These are phyloP conservation scores for Seira musarum DNA, from an alignment of 2,888 invertebrate genomes.

Conservation along the genomic window DNA sequence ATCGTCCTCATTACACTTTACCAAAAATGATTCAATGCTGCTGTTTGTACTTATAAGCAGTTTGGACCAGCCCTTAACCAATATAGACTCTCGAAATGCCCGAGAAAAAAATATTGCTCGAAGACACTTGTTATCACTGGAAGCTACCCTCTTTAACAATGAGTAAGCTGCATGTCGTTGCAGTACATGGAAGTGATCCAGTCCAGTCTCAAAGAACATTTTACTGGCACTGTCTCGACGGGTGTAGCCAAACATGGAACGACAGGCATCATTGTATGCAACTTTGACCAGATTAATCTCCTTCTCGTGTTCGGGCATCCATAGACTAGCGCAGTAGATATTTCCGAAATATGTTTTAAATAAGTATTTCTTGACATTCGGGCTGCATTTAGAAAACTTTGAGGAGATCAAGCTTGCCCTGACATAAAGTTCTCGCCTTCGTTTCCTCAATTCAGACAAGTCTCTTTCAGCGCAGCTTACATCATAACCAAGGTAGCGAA, in stretches of 20 bases:
- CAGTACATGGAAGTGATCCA: background rate
- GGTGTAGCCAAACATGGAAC: slow-evolving; percentile 12
- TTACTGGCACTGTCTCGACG: background rate
- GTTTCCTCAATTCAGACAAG: background rate
- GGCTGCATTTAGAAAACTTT: background rate
- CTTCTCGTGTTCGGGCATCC: background rate
- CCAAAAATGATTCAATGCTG: too few species aligned
- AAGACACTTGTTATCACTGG: background rate
- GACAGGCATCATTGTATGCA: slow-evolving; percentile 20
- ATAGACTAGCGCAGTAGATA: slow-evolving; percentile 20
- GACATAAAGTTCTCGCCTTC: slow-evolving; percentile 25
- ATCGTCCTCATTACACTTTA: too few species aligned
- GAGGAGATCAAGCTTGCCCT: background rate
- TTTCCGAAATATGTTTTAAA: slow-evolving; percentile 12
- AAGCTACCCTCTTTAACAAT: background rate
- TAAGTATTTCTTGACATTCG: slow-evolving; percentile 8
- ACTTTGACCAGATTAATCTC: slow-evolving; percentile 9
- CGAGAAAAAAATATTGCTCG: background rate
- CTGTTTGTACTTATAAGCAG: background rate
- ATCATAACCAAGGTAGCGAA: slow-evolving; percentile 16
- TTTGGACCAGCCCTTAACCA: background rate
- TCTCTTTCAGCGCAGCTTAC: slow-evolving; percentile 20
- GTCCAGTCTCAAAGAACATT: slow-evolving; percentile 18
- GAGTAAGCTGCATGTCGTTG: slow-evolving; percentile 14
- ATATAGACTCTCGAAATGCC: background rate